A percentile compares a stretch with the other conserved stretches of the same genome.
These are phyloP conservation scores for Danaus plexippus DNA, from an alignment of 1,140 invertebrate genomes.

Conservation along the genomic window DNA sequence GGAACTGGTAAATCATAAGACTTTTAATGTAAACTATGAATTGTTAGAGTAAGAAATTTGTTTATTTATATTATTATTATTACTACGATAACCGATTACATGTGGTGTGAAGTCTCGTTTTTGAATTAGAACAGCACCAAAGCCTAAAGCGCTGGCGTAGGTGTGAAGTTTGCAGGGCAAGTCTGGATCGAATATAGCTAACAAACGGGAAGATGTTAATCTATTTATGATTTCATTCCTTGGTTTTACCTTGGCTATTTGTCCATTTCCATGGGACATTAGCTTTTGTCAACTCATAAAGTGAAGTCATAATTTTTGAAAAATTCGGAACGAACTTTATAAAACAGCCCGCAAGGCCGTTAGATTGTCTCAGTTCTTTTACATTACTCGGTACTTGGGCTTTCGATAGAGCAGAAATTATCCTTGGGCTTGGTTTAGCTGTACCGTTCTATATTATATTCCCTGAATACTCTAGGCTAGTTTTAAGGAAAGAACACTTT, in stretches of 20 bases:
- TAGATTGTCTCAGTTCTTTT: constrained; percentile 14
- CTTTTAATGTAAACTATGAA: no score
- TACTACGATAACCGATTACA: neutral
- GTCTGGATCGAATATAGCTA: no score
- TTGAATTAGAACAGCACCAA: no score
- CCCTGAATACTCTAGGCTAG: neutral
- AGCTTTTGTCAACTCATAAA: no score
- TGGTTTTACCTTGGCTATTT: constrained; percentile 6
- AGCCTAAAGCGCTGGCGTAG: no score
- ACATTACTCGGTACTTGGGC: constrained; percentile 10
- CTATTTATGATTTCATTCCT: constrained; percentile 4
- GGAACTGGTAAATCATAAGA: no score
- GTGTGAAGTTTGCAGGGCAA: no score
- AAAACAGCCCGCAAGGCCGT: constrained; percentile 22
- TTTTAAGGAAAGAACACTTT: no score
- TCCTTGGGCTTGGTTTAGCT: constrained; percentile 19
- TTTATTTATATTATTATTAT: no score
- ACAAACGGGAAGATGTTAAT: neutral
- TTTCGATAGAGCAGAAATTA: constrained; percentile 16
- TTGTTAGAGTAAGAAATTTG: no score
- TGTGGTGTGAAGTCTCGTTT: no score
- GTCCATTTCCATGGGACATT: neutral
- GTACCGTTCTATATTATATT: constrained; percentile 19
- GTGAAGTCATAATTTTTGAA: neutral
- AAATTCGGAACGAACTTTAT: constrained; percentile 12